phyloP scores from a whole-genome alignment of 2,113 vertebrate genomes.

The Catharus minimus region DNA sequence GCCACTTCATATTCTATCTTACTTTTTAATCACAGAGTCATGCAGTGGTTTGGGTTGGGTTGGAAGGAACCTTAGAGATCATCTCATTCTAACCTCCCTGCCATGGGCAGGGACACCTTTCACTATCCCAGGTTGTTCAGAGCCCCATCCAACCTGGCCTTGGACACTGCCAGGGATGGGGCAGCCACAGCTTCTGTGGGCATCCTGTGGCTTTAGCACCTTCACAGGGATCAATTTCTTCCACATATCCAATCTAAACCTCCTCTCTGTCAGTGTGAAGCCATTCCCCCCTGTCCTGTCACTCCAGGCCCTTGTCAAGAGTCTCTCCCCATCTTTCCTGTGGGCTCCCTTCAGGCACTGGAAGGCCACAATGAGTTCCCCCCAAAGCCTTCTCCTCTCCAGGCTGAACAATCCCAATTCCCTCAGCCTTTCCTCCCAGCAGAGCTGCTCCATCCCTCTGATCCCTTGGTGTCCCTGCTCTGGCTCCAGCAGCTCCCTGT shows the following conservation, averaged over 20 bases:
- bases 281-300: neutral
- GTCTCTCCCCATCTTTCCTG: neutral
- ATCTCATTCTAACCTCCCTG: fast-evolving
- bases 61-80: neutral
- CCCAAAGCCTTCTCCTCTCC: neutral
- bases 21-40: neutral
- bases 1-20: neutral
- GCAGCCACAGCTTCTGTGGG: neutral
- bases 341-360: neutral
- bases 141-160: neutral
- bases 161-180: neutral
- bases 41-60: neutral
- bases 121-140: fast-evolving
- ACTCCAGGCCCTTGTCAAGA: neutral
- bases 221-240: neutral
- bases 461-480: neutral
- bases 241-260: fast-evolving
- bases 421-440: neutral
- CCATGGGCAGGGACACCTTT: neutral
- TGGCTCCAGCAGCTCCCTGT: neutral
- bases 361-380: neutral
- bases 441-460: neutral
- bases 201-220: fast-evolving
- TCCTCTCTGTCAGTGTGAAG: fast-evolving
- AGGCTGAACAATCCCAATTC: neutral